Percentiles rank a stretch among this genome's conserved stretches.
These are phyloP conservation scores for Steatornis caripensis DNA, from an alignment of 2,113 vertebrate species.

Conservation along the genomic window DNA sequence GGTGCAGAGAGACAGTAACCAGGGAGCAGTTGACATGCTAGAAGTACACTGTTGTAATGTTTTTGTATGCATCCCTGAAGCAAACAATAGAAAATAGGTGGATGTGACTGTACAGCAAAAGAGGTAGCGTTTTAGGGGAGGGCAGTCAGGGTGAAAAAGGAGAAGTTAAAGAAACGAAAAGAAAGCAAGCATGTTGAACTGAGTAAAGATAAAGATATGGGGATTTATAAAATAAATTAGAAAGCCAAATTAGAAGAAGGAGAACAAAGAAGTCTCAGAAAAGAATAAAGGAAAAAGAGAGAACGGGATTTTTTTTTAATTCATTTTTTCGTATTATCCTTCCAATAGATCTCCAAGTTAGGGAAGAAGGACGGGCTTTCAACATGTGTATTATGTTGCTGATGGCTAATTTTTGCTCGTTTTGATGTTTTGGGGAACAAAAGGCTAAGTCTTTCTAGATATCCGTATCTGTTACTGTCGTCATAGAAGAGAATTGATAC, in stretches of 20 bases:
- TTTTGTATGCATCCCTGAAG: neutral
- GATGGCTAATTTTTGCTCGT: neutral
- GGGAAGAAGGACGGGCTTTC: neutral
- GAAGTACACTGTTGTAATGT: neutral
- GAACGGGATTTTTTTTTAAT: neutral
- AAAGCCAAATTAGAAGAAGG: neutral
- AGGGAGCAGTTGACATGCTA: neutral
- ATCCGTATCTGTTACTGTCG: neutral
- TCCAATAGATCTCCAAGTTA: neutral
- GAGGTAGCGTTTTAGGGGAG: neutral
- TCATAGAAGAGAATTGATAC: neutral
- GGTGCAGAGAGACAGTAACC: neutral
- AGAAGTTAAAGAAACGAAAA: neutral
- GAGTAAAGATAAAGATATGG: neutral
- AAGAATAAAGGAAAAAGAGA: neutral
- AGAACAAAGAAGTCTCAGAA: neutral
- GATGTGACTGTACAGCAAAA: neutral
- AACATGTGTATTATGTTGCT: neutral
- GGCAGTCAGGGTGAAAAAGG: neutral
- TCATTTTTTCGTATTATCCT: neutral
- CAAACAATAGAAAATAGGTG: neutral
- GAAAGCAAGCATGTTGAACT: neutral
- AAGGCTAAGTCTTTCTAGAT: neutral
- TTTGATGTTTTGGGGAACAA: neutral
- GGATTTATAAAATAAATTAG: neutral